These are phyloP conservation scores for Trachymyrmex cornetzi DNA, from an alignment of 1,140 invertebrate genomes.

Conservation along the genomic window DNA sequence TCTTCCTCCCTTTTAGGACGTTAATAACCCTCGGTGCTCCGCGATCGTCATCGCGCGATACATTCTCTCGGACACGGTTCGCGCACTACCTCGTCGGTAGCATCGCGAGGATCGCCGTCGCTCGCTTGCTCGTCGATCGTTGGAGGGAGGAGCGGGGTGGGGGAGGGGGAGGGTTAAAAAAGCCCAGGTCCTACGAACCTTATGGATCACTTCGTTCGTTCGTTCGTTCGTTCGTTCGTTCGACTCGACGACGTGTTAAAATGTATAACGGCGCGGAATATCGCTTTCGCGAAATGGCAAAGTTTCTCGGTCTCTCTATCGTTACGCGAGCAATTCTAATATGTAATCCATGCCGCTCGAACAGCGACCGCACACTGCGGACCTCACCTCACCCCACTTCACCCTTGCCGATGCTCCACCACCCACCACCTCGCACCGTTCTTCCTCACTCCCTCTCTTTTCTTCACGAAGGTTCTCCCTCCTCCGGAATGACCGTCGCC, in stretches of 20 bases:
- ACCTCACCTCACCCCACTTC: slow-evolving; percentile 78
- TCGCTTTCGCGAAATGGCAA: not conserved
- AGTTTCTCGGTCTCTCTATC: not conserved
- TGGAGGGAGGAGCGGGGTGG: not conserved
- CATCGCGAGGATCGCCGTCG: slow-evolving; percentile 65
- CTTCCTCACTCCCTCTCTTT: not conserved
- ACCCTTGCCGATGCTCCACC: slow-evolving; percentile 64
- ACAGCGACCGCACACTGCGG: slow-evolving; percentile 81
- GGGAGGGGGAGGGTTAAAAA: not conserved
- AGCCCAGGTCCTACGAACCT: not conserved
- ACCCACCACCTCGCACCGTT: slow-evolving; percentile 16
- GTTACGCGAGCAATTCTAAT: slow-evolving; percentile 49
- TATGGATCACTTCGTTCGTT: not conserved
- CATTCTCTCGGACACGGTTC: slow-evolving; percentile 33
- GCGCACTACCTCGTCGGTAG: slow-evolving; percentile 72
- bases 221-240: slow-evolving; percentile 10
- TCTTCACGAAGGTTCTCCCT: not conserved
- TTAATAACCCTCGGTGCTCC: slow-evolving; percentile 48
- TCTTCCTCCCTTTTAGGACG: slow-evolving; percentile 62
- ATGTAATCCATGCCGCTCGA: slow-evolving; percentile 75
- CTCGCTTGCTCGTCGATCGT: not conserved
- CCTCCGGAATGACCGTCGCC: not conserved
- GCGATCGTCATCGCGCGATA: slow-evolving; percentile 63
- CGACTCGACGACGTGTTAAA: not conserved
- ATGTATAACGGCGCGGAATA: not conserved